phyloP scores from a whole-genome alignment of 2,888 invertebrate species.

The Drosophila kanekoi region DNA sequence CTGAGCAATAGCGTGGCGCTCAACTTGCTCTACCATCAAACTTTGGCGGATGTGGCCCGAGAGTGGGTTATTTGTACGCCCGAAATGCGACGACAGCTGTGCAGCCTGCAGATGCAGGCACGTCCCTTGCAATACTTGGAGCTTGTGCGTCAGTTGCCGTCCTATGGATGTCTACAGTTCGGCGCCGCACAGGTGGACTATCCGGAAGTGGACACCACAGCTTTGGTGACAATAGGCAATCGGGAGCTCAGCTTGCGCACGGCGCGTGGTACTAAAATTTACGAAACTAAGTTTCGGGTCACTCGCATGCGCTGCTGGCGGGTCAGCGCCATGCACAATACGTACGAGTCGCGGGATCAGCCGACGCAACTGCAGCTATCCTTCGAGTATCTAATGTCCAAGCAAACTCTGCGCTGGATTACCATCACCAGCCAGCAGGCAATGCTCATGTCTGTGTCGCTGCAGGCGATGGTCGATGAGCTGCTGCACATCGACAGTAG shows the following conservation, averaged over 20 bases:
- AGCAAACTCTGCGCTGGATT: slow-evolving; percentile 97
- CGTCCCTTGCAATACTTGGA: slow-evolving; percentile 96
- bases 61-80: slow-evolving; percentile 93
- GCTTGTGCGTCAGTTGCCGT: slow-evolving; percentile 92
- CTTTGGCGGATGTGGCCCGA: slow-evolving; percentile 93
- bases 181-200: slow-evolving; percentile 90
- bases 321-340: slow-evolving; percentile 92
- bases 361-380: slow-evolving; percentile 90
- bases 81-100: slow-evolving; percentile 89
- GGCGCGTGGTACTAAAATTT: slow-evolving; percentile 87
- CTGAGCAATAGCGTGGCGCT: slow-evolving; percentile 93
- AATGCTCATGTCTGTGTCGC: slow-evolving; percentile 97
- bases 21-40: slow-evolving; percentile 95
- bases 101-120: slow-evolving; percentile 90
- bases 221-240: slow-evolving; percentile 93
- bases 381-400: slow-evolving; percentile 97
- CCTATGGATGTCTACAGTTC: slow-evolving; percentile 95
- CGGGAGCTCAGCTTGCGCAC: slow-evolving; percentile 93
- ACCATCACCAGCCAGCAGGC: slow-evolving; percentile 96
- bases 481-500: slow-evolving; percentile 84
- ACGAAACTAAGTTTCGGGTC: slow-evolving; percentile 95
- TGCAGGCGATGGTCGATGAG: slow-evolving; percentile 98
- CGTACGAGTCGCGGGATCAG: slow-evolving; percentile 69
- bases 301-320: slow-evolving; percentile 99
- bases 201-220: slow-evolving; percentile 88